These are phyloP conservation scores for Xyliphius kryptos DNA, from an alignment of 2,113 vertebrate genomes.

Conservation along the genomic window DNA sequence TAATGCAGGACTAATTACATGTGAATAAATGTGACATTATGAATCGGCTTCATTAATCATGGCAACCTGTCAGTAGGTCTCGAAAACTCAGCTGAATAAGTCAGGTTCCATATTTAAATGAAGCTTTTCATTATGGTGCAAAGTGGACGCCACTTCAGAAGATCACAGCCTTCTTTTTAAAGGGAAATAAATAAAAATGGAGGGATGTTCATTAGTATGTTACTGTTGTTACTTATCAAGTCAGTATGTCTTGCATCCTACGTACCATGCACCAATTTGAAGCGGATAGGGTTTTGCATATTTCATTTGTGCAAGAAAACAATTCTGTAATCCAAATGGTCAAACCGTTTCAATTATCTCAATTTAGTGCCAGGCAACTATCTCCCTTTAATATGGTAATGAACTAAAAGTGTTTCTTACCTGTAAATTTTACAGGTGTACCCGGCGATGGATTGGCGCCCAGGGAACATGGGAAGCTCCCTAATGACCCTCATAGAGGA, in stretches of 20 bases:
- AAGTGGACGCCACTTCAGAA: neutral
- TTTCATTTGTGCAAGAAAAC: too few species aligned
- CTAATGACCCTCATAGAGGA: too few species aligned
- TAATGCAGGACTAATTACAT: slow-evolving; percentile 40
- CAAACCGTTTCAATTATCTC: too few species aligned
- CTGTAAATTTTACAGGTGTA: too few species aligned
- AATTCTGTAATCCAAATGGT: too few species aligned
- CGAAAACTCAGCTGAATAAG: slow-evolving; percentile 13
- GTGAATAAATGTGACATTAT: slow-evolving; percentile 39
- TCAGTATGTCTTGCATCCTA: neutral
- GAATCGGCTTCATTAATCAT: slow-evolving; percentile 33
- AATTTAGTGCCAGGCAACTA: too few species aligned
- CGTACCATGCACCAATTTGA: too few species aligned
- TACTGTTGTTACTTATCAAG: slow-evolving; percentile 32
- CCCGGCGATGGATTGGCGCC: too few species aligned
- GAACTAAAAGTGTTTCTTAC: too few species aligned
- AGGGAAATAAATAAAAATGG: neutral
- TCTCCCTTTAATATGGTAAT: too few species aligned
- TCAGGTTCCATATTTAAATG: slow-evolving; percentile 3
- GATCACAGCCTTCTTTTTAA: neutral
- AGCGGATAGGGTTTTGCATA: too few species aligned
- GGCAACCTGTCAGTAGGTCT: slow-evolving; percentile 5
- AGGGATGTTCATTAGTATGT: slow-evolving; percentile 32
- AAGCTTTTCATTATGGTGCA: slow-evolving; percentile 20
- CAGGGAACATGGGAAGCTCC: too few species aligned